Evolutionary conservation across 2,113 vertebrate genomes (phyloP).

Genomic region (Alouatta palliata): DNA sequence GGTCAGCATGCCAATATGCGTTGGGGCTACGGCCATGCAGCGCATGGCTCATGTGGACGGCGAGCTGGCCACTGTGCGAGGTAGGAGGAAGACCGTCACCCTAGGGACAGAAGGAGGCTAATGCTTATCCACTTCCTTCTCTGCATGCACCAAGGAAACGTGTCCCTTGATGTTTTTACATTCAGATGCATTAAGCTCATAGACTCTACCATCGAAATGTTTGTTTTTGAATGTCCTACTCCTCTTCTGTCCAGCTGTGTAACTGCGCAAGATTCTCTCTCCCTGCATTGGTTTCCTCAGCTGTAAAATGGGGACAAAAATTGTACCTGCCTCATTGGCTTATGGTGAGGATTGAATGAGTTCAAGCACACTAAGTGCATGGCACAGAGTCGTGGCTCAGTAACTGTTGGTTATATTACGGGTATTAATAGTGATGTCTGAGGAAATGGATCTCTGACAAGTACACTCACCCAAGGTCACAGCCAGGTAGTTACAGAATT

Average conservation of each 20-base stretch:
- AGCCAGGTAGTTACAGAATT: not conserved
- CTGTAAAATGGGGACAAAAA: not conserved
- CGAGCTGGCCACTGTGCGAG: slow-evolving; percentile 91
- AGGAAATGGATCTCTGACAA: not conserved
- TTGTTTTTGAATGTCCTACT: not conserved
- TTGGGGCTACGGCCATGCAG: slow-evolving; percentile 94
- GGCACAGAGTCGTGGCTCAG: not conserved
- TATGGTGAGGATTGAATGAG: not conserved
- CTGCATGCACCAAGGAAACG: not conserved
- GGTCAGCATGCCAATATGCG: slow-evolving; percentile 93
- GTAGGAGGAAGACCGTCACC: slow-evolving; percentile 76
- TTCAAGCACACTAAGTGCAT: not conserved
- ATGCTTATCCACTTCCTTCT: not conserved
- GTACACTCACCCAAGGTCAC: not conserved
- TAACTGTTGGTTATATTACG: not conserved
- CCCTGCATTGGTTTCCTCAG: not conserved
- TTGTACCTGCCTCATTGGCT: not conserved
- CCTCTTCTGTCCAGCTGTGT: not conserved
- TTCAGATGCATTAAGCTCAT: not conserved
- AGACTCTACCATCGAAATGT: not conserved
- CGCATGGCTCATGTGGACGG: slow-evolving; percentile 94
- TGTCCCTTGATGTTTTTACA: not conserved
- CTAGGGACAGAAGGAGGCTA: not conserved
- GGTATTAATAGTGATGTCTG: not conserved
- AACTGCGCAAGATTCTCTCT: not conserved